A percentile compares a stretch with the other conserved stretches of the same genome.
phyloP scores from a whole-genome alignment of 2,113 vertebrate genomes.

The Anarrhichthys ocellatus region DNA sequence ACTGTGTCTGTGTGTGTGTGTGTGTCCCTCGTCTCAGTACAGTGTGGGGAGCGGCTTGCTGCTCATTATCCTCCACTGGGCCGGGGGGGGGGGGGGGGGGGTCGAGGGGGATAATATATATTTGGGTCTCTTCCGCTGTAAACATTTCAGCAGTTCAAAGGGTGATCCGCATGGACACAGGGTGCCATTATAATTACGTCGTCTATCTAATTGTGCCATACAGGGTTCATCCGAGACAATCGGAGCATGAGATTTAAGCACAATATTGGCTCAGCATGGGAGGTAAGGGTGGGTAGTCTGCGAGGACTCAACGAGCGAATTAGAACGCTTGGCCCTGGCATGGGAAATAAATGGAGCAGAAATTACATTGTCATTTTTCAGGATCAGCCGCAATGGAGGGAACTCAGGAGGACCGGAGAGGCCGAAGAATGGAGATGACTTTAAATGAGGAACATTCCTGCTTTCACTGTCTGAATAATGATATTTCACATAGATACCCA shows the following conservation, averaged over 20 bases:
- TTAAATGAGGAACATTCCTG: constrained; percentile 31
- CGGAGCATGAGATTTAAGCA: constrained; percentile 86
- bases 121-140: constrained; percentile 79
- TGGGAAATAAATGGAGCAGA: constrained; percentile 86
- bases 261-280: constrained; percentile 86
- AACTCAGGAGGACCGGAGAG: constrained; percentile 19
- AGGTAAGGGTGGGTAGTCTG: constrained; percentile 74
- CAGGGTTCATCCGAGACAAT: constrained; percentile 78
- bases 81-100: constrained; percentile 18
- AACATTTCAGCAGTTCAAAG: constrained; percentile 84
- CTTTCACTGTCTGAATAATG: constrained; percentile 19
- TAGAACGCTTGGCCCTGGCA: constrained; percentile 71
- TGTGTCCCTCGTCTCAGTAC: constrained; percentile 22
- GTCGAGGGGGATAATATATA: constrained; percentile 64
- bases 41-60: constrained; percentile 17
- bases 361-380: constrained; percentile 78
- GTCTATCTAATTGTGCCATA: constrained; percentile 80
- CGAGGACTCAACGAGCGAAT: constrained; percentile 62
- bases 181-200: constrained; percentile 81
- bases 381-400: constrained; percentile 59
- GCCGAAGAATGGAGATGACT: constrained; percentile 46
- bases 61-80: constrained; percentile 62
- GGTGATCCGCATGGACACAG: constrained; percentile 73
- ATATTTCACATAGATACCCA: background rate
- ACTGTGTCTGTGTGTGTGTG: constrained; percentile 12